Percentiles rank a stretch among this genome's conserved stretches.
Evolutionary conservation across 2,888 invertebrate genomes (phyloP).

Genomic region (Meiosimyza platycephala): DNA sequence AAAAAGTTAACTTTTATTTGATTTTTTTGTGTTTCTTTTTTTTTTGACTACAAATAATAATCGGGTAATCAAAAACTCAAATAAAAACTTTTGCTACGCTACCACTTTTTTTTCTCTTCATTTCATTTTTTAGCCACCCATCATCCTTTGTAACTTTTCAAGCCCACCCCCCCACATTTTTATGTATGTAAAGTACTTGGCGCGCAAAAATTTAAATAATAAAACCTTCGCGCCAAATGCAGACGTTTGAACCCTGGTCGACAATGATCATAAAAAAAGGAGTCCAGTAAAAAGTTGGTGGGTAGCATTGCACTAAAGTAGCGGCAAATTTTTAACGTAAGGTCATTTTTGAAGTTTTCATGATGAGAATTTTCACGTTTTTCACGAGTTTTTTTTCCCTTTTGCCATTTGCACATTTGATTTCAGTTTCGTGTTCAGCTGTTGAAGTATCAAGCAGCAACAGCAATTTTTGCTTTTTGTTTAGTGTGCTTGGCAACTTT

Average conservation of each 20-base stretch:
- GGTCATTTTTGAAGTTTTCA: constrained; percentile 27
- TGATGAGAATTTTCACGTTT: constrained; percentile 5
- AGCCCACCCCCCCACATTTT: no score
- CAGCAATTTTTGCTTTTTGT: no score
- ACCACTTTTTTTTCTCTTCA: no score
- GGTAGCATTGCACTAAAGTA: constrained; percentile 2
- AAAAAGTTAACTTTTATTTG: no score
- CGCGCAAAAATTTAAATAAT: constrained; percentile 16
- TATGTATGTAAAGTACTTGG: no score
- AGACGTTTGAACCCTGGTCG: constrained; percentile 19
- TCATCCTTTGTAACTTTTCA: no score
- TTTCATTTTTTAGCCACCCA: no score
- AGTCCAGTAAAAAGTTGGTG: not conserved
- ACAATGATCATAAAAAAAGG: constrained; percentile 13
- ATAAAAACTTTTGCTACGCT: no score
- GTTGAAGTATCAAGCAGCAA: constrained; percentile 8
- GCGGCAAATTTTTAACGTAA: constrained; percentile 23
- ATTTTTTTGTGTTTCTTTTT: no score
- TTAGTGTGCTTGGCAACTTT: no score
- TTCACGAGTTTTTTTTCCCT: not conserved
- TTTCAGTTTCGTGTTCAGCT: constrained; percentile 2
- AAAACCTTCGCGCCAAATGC: constrained; percentile 31
- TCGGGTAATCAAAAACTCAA: no score
- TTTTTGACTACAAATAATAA: no score
- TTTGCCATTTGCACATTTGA: constrained; percentile 8